Base-by-base conservation (phyloP, 2,888 invertebrate genomes). In the Euzetes globulus region DNA sequence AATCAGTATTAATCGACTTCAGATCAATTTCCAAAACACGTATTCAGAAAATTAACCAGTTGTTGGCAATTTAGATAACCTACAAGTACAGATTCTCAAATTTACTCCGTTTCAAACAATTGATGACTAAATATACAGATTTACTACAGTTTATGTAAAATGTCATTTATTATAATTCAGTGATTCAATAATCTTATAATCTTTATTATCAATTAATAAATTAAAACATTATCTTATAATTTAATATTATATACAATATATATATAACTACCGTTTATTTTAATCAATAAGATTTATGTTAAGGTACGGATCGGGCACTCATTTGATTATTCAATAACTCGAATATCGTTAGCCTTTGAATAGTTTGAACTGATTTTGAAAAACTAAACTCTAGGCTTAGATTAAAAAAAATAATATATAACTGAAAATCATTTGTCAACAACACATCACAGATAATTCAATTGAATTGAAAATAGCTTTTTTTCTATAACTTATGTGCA, bases 301-400 rank as follows among this genome's bases (percentile, higher is more conserved):
- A 63, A 63, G 15, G 22, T 22, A 58, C 22, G 22, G 63, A 37
- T 63, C 17, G 63, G 63, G 63, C 65, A 65, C 37, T 37, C 65
- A 65, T 65, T 65, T 65, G 17, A 65, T 41, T 65, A 17, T 65
- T 60, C 25, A 27, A 65, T 65, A 17, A 22, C 33, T 65, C 60
- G 15, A 60, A 27, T 1, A 65, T 58, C n/a, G 2, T 50, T 50
- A 50, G 33, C 11, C 41, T 41, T 11, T 5, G 13, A 41, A 41
- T 41, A 41, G 41, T 41, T 41, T 41, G 41, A 41, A 41, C 41
- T 41, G 41, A 41, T 41, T 41, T 41, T 41, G 25, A 27, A 15
- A 58, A 50, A 50, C 17, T 58, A 15, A 58, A 29, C 17, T 13
- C 27, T 25, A 58, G 58, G 27, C 27, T 22, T 27, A 58, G 29